Evolutionary conservation across 1,140 invertebrate species (phyloP).

Genomic region (Orussus abietinus): DNA sequence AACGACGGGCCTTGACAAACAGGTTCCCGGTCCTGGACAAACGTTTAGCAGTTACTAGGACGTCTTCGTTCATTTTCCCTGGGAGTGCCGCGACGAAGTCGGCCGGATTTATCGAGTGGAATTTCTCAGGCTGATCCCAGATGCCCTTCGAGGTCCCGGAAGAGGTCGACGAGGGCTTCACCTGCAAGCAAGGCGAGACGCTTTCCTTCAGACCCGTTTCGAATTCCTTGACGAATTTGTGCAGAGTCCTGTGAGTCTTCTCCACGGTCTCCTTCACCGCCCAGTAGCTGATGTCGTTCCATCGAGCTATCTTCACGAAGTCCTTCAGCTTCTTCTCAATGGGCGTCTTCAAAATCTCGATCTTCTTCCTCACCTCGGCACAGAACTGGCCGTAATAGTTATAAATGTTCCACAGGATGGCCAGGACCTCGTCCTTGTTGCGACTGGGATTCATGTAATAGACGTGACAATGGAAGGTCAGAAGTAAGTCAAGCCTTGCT

Average conservation of each 20-base stretch:
- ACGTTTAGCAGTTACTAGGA: too few relatives aligned
- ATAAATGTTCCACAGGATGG: slow-evolving; percentile 80
- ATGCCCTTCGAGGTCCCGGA: slow-evolving; percentile 18
- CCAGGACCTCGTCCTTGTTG: slow-evolving; percentile 58
- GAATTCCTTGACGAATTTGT: slow-evolving; percentile 83
- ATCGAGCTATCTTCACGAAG: slow-evolving; percentile 93
- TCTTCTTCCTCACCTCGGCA: slow-evolving; percentile 59
- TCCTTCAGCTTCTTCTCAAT: slow-evolving; percentile 91
- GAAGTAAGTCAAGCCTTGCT: slow-evolving; percentile 72
- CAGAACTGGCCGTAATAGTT: slow-evolving; percentile 82
- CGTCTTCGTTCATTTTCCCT: too few relatives aligned
- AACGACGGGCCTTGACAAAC: too few relatives aligned
- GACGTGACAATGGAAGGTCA: slow-evolving; percentile 73
- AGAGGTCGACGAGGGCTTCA: slow-evolving; percentile 27
- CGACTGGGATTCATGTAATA: slow-evolving; percentile 51
- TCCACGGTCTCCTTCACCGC: slow-evolving; percentile 84
- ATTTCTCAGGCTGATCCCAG: slow-evolving; percentile 21
- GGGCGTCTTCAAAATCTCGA: slow-evolving; percentile 66
- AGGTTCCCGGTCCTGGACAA: too few relatives aligned
- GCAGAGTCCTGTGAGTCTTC: slow-evolving; percentile 82
- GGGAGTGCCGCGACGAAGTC: slow-evolving; percentile 32
- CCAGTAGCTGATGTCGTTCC: slow-evolving; percentile 94
- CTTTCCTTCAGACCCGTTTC: slow-evolving; percentile 51
- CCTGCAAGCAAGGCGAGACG: slow-evolving; percentile 34
- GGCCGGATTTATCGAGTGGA: slow-evolving; percentile 20